phyloP scores from a whole-genome alignment of 1,140 invertebrate genomes.

The Drosophila melanica region DNA sequence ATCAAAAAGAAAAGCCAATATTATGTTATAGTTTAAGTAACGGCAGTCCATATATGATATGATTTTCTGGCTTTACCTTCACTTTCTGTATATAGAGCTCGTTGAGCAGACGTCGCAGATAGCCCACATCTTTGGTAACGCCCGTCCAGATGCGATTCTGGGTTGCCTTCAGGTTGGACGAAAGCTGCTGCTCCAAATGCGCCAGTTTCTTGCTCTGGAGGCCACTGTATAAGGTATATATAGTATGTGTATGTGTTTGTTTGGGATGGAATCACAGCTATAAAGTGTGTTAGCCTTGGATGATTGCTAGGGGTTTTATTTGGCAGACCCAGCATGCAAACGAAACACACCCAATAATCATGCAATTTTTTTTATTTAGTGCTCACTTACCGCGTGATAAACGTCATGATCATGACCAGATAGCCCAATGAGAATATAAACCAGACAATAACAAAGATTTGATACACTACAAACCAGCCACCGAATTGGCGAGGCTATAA shows the following conservation, averaged over 20 bases:
- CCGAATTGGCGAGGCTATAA: slow-evolving; percentile 76
- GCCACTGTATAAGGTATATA: slow-evolving; percentile 54
- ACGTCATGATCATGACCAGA: slow-evolving; percentile 95
- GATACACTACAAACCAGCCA: slow-evolving; percentile 80
- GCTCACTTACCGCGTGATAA: slow-evolving; percentile 87
- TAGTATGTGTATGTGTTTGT: background rate
- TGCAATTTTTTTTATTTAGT: slow-evolving; percentile 27
- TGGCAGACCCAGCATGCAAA: slow-evolving; percentile 52
- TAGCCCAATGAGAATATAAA: slow-evolving; percentile 96
- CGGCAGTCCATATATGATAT: slow-evolving; percentile 12
- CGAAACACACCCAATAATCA: slow-evolving; percentile 31
- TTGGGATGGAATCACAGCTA: slow-evolving; percentile 18
- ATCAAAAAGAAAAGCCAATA: slow-evolving; percentile 5
- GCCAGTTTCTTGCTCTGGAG: slow-evolving; percentile 89
- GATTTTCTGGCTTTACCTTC: slow-evolving; percentile 86
- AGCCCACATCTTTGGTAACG: slow-evolving; percentile 90
- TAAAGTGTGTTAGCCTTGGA: slow-evolving; percentile 17
- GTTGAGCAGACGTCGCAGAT: slow-evolving; percentile 90
- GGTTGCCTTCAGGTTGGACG: slow-evolving; percentile 89
- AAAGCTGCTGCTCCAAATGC: slow-evolving; percentile 90
- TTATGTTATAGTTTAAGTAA: slow-evolving; percentile 12
- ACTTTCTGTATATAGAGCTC: slow-evolving; percentile 91
- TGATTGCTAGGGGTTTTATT: slow-evolving; percentile 14
- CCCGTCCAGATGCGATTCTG: slow-evolving; percentile 91
- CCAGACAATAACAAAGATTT: slow-evolving; percentile 87